phyloP scores from a whole-genome alignment of 2,888 invertebrate species.

The Piscicola geometra region DNA sequence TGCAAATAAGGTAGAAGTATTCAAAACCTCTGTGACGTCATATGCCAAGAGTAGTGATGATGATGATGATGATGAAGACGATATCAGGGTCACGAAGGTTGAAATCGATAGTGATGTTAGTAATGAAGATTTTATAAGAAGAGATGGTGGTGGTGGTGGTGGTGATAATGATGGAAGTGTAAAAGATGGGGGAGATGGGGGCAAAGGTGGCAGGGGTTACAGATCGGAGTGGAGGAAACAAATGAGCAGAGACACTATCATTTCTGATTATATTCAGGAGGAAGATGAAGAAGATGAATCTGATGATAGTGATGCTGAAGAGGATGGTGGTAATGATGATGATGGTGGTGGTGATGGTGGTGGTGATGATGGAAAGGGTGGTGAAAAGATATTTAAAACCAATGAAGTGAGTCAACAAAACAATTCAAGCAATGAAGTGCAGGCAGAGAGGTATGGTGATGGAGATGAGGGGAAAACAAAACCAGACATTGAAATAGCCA shows the following conservation, averaged over 20 bases:
- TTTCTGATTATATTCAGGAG: too few relatives aligned
- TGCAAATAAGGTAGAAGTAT: too few relatives aligned
- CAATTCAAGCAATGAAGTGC: background rate
- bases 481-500: slow-evolving; percentile 23
- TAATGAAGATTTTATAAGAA: background rate
- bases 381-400: too few relatives aligned
- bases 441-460: background rate
- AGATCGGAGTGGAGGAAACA: too few relatives aligned
- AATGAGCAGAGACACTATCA: too few relatives aligned
- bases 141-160: background rate
- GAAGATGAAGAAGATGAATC: background rate
- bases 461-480: slow-evolving; percentile 19
- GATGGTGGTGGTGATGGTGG: background rate
- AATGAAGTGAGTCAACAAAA: background rate
- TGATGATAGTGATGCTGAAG: background rate
- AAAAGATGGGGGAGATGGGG: background rate
- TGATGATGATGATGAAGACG: background rate
- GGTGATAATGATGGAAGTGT: background rate
- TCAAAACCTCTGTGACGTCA: too few relatives aligned
- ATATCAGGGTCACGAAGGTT: background rate
- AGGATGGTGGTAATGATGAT: background rate
- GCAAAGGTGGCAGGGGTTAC: background rate
- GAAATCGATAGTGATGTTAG: background rate
- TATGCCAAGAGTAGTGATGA: background rate
- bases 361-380: slow-evolving; percentile 3